Evolutionary conservation across 1,140 invertebrate species (phyloP).

Genomic region (Danaus plexippus): DNA sequence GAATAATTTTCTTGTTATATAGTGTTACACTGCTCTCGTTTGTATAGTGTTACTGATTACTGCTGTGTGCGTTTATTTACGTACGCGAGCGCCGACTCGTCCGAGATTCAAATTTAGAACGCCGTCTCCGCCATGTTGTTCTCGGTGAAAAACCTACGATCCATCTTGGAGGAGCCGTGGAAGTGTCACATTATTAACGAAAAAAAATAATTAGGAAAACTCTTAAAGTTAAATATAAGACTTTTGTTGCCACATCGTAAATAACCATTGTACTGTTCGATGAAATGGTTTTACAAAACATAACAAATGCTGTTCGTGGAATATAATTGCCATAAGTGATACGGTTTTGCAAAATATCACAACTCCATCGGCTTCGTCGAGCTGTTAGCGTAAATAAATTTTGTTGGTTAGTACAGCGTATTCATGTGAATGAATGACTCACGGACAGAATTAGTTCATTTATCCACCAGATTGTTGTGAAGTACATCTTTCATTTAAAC

Average conservation of each 20-base stretch:
- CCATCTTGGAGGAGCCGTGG: constrained; percentile 47
- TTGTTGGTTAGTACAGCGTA: constrained; percentile 46
- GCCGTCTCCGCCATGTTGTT: constrained; percentile 69
- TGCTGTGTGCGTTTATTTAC: constrained; percentile 71
- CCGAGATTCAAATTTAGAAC: constrained; percentile 71
- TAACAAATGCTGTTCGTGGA: too few relatives aligned
- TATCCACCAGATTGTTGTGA: constrained; percentile 48
- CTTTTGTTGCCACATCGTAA: too few relatives aligned
- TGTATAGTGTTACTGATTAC: constrained; percentile 67
- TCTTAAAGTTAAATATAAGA: neutral
- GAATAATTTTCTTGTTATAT: constrained; percentile 27
- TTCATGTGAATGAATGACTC: constrained; percentile 65
- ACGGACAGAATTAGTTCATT: constrained; percentile 55
- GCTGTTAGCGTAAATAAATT: constrained; percentile 51
- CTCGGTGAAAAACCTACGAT: constrained; percentile 68
- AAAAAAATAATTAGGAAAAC: neutral
- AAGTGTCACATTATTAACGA: constrained; percentile 42
- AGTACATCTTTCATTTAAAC: constrained; percentile 33
- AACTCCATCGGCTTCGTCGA: constrained; percentile 13
- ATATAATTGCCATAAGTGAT: constrained; percentile 5
- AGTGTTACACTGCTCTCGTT: constrained; percentile 39
- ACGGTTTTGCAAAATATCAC: constrained; percentile 16
- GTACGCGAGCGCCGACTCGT: constrained; percentile 70
- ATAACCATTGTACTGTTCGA: too few relatives aligned
- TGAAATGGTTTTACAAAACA: too few relatives aligned